Evolutionary conservation across 1,140 invertebrate species (phyloP).

Genomic region (Danaus plexippus): DNA sequence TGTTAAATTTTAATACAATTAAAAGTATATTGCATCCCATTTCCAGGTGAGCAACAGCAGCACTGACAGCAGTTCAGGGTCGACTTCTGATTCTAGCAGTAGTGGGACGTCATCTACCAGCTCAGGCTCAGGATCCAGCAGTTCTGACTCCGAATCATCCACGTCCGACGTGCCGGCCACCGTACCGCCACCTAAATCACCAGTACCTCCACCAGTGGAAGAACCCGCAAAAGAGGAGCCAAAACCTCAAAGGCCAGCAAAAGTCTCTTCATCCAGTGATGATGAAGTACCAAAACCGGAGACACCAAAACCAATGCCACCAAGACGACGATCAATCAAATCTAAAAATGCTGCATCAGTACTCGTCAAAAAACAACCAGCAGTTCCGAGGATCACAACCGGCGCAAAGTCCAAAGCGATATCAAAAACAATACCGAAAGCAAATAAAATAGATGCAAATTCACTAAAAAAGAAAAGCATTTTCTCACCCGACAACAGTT

Average conservation of each 20-base stretch:
- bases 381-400: conserved; percentile 33
- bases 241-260: conserved; percentile 41
- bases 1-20: too few relatives aligned
- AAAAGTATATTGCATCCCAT: conserved; percentile 4
- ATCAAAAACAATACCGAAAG: conserved; percentile 56
- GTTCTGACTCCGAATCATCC: conserved; percentile 73
- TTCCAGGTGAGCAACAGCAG: conserved; percentile 71
- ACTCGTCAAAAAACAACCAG: conserved; percentile 43
- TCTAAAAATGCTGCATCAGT: conserved; percentile 49
- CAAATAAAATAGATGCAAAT: conserved; percentile 60
- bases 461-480: conserved; percentile 83
- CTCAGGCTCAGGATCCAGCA: conserved; percentile 80
- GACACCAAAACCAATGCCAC: conserved; percentile 45
- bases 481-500: conserved; percentile 86
- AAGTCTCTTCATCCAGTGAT: conserved; percentile 63
- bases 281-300: conserved; percentile 49
- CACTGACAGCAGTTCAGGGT: conserved; percentile 76
- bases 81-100: conserved; percentile 78
- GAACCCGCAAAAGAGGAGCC: conserved; percentile 71
- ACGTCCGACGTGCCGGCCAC: conserved; percentile 51
- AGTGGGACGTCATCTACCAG: conserved; percentile 79
- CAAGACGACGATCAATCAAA: conserved; percentile 59
- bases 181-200: conserved; percentile 32
- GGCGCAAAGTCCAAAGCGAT: conserved; percentile 49
- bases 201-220: conserved; percentile 59